A percentile compares a stretch with the other conserved stretches of the same genome.
These are phyloP conservation scores for Apodemus speciosus DNA, from an alignment of 2,113 vertebrate genomes.

Conservation along the genomic window DNA sequence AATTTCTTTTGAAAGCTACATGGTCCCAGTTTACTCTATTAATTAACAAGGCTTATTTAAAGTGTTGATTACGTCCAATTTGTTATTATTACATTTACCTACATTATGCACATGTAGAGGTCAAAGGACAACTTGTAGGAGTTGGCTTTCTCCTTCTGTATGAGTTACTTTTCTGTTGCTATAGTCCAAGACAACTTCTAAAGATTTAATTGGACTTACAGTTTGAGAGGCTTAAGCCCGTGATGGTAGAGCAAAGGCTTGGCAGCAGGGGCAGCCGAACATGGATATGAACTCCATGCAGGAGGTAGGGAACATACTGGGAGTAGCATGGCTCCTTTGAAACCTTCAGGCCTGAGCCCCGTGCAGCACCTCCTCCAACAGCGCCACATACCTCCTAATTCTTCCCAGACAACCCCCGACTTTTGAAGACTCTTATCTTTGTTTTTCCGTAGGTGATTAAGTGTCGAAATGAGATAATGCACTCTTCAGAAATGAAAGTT, in stretches of 20 bases:
- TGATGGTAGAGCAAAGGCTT: neutral
- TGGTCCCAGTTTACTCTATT: neutral
- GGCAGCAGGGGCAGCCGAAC: neutral
- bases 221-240: neutral
- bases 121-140: neutral
- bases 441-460: constrained; percentile 78
- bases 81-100: neutral
- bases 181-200: neutral
- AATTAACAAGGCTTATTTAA: constrained; percentile 1
- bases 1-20: neutral
- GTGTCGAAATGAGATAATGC: constrained; percentile 84
- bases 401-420: neutral
- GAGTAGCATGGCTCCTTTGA: neutral
- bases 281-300: neutral
- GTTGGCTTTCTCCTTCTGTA: neutral
- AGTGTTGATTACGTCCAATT: neutral
- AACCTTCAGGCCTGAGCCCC: neutral
- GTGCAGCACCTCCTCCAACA: too few species aligned
- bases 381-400: neutral
- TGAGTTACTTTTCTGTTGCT: neutral
- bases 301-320: neutral
- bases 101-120: neutral
- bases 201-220: neutral
- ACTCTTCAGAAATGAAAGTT: constrained; percentile 82
- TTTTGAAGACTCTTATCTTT: constrained; percentile 27